Evolutionary conservation across 2,888 invertebrate genomes (phyloP), one percentile per base, ranked within the genome.

Genomic region (Meganola albula): DNA sequence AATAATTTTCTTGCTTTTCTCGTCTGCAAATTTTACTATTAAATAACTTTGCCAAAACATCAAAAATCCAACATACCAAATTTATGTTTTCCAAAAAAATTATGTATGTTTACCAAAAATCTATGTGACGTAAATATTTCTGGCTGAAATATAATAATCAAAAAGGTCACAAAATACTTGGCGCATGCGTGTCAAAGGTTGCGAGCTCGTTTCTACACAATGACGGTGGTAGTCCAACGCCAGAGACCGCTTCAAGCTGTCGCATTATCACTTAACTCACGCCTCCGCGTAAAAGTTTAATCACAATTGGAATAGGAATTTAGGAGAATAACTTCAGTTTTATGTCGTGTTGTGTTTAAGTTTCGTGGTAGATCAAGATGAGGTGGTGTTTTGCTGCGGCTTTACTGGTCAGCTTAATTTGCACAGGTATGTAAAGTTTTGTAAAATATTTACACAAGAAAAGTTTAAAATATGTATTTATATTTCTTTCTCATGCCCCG

Each of bases 161-260:
- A 20, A 20, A 44, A 53, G 54, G 55, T 51, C 52, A 46, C 42
- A 7, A 3, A 20, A 7, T 36, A 45, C 45, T 43, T 56, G 40
- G 69, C 78, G 75, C 76, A 76, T 75, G 78, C 78, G 78, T 70
- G 66, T 61, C 60, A 65, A 47, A 51, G 66, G 66, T 67, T 67
- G 53, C 53, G 37, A 52, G 53, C 56, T 56, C 44, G 54, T 51
- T 51, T 53, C 48, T 45, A 45, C 36, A 50, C 52, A 49, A 52
- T 55, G 54, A 54, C 41, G 53, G 42, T 59, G 47, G 61, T 69
- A 75, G 76, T 75, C 49, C 52, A 52, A 54, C 43, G 50, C 34
- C 52, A 49, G 64, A 58, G 53, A 51, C 55, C 62, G 47, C 46
- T 51, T 53, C 43, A 53, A 61, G 37, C 58, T 59, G 65, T 45